A percentile compares a stretch with the other conserved stretches of the same genome.
Conservation (phyloP, 2,888 invertebrate genomes). For the Drosophila peninsularis region DNA sequence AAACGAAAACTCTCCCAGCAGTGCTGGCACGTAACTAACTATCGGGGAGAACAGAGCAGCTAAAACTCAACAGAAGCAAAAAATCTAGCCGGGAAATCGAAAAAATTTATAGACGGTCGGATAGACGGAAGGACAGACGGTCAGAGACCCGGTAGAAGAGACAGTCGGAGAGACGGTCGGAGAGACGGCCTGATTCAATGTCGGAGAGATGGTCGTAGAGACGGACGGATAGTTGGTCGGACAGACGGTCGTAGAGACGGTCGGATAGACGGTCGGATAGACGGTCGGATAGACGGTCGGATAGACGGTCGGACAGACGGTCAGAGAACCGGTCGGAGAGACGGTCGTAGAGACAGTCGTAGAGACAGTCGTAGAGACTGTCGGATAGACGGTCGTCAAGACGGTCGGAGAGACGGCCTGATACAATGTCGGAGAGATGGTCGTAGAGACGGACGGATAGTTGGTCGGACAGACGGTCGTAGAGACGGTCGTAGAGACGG, state of each 20-base stretch:
- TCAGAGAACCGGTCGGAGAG: too few species aligned
- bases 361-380: background rate
- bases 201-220: background rate
- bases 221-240: background rate
- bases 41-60: background rate
- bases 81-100: too few species aligned
- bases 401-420: too few species aligned
- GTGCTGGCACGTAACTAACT: background rate
- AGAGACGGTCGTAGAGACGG: too few species aligned
- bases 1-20: constrained; percentile 28
- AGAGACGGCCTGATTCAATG: too few species aligned
- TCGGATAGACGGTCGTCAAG: background rate
- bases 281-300: background rate
- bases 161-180: too few species aligned
- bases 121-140: background rate
- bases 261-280: too few species aligned
- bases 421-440: too few species aligned
- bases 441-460: background rate
- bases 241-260: background rate
- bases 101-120: too few species aligned
- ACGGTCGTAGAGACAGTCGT: background rate
- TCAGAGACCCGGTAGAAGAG: too few species aligned
- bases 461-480: background rate
- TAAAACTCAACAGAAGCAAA: background rate
- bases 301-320: background rate